A percentile compares a stretch with the other conserved stretches of the same genome.
Evolutionary conservation across 2,888 invertebrate genomes (phyloP).

Genomic region (Drosophila cognata): DNA sequence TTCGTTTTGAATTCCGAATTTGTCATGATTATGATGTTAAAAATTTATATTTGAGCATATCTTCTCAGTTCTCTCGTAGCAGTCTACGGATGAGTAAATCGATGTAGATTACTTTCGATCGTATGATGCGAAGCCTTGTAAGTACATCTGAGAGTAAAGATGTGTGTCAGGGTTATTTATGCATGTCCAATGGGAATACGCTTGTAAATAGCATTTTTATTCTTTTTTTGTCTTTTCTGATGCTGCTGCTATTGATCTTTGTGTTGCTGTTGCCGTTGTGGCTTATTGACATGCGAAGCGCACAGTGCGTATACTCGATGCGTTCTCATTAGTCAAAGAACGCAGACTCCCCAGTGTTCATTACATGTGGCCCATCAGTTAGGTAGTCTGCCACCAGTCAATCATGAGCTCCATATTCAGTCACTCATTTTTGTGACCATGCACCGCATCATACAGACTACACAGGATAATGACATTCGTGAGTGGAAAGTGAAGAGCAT

Average conservation of each 20-base stretch:
- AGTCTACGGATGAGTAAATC: not conserved
- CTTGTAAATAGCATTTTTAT: not conserved
- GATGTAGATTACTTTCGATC: not conserved
- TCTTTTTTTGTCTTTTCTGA: not conserved
- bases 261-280: constrained; percentile 6
- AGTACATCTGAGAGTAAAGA: not conserved
- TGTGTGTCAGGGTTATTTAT: not conserved
- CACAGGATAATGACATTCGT: not conserved
- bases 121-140: not conserved
- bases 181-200: constrained; percentile 2
- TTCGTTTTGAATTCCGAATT: not conserved
- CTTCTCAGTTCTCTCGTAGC: not conserved
- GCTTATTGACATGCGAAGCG: constrained; percentile 37
- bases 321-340: constrained; percentile 57
- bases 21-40: not conserved
- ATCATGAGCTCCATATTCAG: constrained; percentile 30
- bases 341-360: constrained; percentile 7
- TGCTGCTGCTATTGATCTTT: constrained; percentile 9
- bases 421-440: constrained; percentile 30
- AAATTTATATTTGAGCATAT: not conserved
- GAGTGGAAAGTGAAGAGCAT: not conserved
- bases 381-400: constrained; percentile 34
- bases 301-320: constrained; percentile 42
- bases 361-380: constrained; percentile 42
- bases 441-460: not conserved